phyloP scores from a whole-genome alignment of 1,140 invertebrate genomes.

The Dryas iulia region DNA sequence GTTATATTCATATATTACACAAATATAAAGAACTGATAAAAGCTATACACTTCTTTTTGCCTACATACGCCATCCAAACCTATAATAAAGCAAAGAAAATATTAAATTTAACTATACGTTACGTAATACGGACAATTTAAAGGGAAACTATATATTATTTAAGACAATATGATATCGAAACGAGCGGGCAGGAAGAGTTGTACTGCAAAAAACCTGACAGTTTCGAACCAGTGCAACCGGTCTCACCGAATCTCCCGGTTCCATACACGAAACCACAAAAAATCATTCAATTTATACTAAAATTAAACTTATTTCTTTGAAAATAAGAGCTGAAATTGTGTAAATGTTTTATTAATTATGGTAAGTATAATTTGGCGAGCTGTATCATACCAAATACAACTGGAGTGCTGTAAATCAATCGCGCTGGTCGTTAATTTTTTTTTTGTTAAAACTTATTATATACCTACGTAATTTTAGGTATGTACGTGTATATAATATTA shows the following conservation, averaged over 20 bases:
- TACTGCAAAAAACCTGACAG: conserved; percentile 61
- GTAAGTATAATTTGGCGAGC: background rate
- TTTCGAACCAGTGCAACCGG: conserved; percentile 53
- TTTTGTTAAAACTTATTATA: background rate
- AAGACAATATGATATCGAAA: conserved; percentile 44
- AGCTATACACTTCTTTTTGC: too few relatives aligned
- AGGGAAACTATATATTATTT: conserved; percentile 10
- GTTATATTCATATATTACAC: too few relatives aligned
- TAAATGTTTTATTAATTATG: background rate
- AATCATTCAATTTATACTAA: background rate
- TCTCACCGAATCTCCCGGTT: conserved; percentile 54
- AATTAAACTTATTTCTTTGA: background rate
- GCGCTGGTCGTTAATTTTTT: conserved; percentile 22
- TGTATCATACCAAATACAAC: conserved; percentile 31
- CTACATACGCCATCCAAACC: too few relatives aligned
- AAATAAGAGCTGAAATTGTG: background rate
- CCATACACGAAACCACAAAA: conserved; percentile 9
- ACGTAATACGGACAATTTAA: background rate
- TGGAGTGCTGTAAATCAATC: conserved; percentile 35
- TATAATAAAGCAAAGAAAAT: background rate
- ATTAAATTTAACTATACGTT: background rate
- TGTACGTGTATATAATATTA: background rate
- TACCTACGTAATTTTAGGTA: background rate
- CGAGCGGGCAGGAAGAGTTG: conserved; percentile 57
- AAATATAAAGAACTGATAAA: too few relatives aligned